A percentile compares a stretch with the other conserved stretches of the same genome.
These are phyloP conservation scores for Cercopithecus mitis DNA, from an alignment of 2,797 vertebrate species.

Conservation along the genomic window DNA sequence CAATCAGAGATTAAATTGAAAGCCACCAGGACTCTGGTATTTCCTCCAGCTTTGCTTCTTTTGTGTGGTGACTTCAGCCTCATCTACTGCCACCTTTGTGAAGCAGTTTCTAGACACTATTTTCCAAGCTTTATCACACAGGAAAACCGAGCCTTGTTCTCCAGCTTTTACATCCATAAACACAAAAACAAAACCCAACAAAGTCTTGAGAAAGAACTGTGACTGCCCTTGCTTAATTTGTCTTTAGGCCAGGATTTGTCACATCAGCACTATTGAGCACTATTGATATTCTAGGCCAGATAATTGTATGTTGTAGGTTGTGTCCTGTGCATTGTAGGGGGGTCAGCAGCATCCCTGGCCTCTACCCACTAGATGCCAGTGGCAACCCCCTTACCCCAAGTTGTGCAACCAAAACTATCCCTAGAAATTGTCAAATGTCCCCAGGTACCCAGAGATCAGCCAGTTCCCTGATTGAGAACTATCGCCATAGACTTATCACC, in stretches of 20 bases:
- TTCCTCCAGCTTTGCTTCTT: background rate
- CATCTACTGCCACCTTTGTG: rapidly evolving
- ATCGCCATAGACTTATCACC: background rate
- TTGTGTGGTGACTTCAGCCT: background rate
- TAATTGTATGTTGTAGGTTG: background rate
- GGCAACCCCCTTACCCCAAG: rapidly evolving
- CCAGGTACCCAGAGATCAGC: background rate
- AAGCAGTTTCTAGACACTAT: background rate
- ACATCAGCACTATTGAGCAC: too few relatives aligned
- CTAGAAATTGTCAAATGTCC: background rate
- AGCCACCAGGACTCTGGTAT: rapidly evolving
- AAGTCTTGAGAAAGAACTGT: background rate
- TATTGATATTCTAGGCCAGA: background rate
- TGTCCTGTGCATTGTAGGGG: background rate
- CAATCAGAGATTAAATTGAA: background rate
- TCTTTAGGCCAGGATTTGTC: background rate
- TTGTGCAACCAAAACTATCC: background rate
- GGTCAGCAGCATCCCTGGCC: background rate
- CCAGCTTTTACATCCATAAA: background rate
- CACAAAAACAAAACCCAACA: background rate
- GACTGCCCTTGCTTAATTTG: background rate
- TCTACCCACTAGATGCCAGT: background rate
- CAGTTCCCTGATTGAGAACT: background rate
- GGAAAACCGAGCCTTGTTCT: background rate
- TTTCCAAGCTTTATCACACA: background rate